phyloP scores from a whole-genome alignment of 2,797 vertebrate genomes.

The Poecile montanus region DNA sequence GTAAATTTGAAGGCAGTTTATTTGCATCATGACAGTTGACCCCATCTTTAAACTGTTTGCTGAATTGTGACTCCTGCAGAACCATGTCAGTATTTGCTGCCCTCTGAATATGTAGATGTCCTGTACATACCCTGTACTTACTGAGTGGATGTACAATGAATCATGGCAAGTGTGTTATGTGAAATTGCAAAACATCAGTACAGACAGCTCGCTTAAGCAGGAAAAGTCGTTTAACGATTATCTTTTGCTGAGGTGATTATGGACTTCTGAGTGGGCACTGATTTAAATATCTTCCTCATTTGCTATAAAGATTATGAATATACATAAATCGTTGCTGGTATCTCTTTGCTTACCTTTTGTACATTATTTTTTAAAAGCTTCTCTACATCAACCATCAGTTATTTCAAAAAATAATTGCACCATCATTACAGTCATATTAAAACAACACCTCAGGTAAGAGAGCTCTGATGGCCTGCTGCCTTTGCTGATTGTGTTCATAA shows the following conservation, averaged over 20 bases:
- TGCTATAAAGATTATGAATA: background rate
- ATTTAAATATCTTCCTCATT: background rate
- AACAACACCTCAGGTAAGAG: background rate
- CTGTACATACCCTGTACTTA: background rate
- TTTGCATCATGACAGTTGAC: background rate
- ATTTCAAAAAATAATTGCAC: background rate
- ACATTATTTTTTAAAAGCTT: background rate
- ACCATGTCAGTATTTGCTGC: background rate
- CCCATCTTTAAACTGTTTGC: background rate
- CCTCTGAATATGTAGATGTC: background rate
- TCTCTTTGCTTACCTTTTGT: background rate
- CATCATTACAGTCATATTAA: background rate
- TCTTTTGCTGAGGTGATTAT: background rate
- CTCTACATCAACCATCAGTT: background rate
- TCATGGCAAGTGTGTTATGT: background rate
- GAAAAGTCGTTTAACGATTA: background rate
- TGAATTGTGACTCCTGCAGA: background rate
- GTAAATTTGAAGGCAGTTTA: background rate
- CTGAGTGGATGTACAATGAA: background rate
- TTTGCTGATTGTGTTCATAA: background rate
- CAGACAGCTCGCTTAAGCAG: background rate
- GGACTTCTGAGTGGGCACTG: accelerated
- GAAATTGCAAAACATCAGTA: background rate
- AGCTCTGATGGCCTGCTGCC: background rate
- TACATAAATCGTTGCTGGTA: background rate